Conservation (phyloP, 2,113 vertebrate species). For the Eira barbara region DNA sequence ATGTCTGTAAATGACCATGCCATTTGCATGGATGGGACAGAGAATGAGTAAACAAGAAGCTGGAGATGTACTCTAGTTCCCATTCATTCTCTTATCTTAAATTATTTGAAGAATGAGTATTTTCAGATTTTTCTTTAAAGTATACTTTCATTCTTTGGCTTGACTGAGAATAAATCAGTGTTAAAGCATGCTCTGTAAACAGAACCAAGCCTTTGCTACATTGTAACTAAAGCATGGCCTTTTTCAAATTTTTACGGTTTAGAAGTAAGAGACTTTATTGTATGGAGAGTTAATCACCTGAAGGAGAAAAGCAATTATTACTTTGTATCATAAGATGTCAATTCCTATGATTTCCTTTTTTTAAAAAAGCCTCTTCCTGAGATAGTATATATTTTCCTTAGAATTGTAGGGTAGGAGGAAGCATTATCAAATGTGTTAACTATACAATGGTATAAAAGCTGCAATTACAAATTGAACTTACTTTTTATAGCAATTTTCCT, state of each 20-base stretch:
- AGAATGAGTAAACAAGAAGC: not conserved
- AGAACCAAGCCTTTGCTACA: not conserved
- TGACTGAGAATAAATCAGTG: constrained; percentile 26
- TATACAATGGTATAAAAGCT: constrained; percentile 46
- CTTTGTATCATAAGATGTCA: constrained; percentile 61
- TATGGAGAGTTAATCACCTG: constrained; percentile 23
- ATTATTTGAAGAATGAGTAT: not conserved
- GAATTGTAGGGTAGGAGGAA: constrained; percentile 67
- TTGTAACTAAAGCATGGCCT: not conserved
- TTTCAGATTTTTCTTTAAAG: constrained; percentile 3
- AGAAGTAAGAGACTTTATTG: constrained; percentile 38
- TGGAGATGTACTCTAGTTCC: not conserved
- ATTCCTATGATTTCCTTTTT: constrained; percentile 62
- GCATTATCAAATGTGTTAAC: constrained; percentile 65
- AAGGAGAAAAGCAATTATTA: constrained; percentile 61
- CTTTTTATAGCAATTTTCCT: constrained; percentile 58
- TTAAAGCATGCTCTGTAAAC: not conserved
- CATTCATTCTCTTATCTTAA: not conserved
- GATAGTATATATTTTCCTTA: constrained; percentile 38
- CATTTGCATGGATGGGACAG: not conserved
- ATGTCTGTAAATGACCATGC: not conserved
- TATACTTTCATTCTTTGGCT: not conserved
- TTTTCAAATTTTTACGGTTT: constrained; percentile 51
- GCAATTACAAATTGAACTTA: constrained; percentile 67
- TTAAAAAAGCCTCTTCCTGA: constrained; percentile 55